These are phyloP conservation scores for Acipenser ruthenus DNA, from an alignment of 2,797 vertebrate genomes.

Conservation along the genomic window DNA sequence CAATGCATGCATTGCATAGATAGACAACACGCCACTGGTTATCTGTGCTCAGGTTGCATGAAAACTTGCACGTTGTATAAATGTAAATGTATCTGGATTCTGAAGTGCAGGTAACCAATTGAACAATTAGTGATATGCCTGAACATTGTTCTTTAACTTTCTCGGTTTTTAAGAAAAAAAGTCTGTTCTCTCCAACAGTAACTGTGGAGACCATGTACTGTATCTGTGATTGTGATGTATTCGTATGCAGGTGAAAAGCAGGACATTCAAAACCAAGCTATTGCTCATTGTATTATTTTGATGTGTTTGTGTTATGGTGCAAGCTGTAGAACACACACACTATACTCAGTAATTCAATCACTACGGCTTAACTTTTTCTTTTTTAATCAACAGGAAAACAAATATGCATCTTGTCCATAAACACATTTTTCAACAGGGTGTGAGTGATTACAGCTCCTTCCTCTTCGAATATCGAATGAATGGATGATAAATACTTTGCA, in stretches of 20 bases:
- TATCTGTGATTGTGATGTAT: background rate
- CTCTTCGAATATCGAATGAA: slow-evolving; percentile 3
- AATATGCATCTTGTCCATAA: slow-evolving; percentile 9
- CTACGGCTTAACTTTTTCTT: slow-evolving; percentile 18
- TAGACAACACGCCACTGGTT: too few relatives aligned
- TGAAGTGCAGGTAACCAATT: too few relatives aligned
- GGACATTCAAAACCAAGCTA: slow-evolving; percentile 7
- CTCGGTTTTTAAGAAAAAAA: too few relatives aligned
- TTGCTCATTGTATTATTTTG: slow-evolving; percentile 16
- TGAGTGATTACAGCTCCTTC: slow-evolving; percentile 10
- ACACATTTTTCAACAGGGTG: slow-evolving; percentile 10
- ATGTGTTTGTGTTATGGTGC: slow-evolving; percentile 10
- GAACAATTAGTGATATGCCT: too few relatives aligned
- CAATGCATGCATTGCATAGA: too few relatives aligned
- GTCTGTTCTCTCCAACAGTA: too few relatives aligned
- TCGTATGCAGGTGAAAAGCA: background rate
- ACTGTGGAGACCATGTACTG: too few relatives aligned
- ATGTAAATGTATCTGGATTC: too few relatives aligned
- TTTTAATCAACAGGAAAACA: slow-evolving; percentile 15
- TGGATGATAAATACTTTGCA: slow-evolving; percentile 6
- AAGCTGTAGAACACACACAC: slow-evolving; percentile 10
- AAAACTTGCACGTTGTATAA: too few relatives aligned
- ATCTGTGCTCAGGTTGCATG: too few relatives aligned
- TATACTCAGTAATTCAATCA: slow-evolving; percentile 19
- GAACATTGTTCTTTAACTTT: too few relatives aligned